Evolutionary conservation across 1,140 invertebrate species (phyloP).

Genomic region (Chironomus tepperi): DNA sequence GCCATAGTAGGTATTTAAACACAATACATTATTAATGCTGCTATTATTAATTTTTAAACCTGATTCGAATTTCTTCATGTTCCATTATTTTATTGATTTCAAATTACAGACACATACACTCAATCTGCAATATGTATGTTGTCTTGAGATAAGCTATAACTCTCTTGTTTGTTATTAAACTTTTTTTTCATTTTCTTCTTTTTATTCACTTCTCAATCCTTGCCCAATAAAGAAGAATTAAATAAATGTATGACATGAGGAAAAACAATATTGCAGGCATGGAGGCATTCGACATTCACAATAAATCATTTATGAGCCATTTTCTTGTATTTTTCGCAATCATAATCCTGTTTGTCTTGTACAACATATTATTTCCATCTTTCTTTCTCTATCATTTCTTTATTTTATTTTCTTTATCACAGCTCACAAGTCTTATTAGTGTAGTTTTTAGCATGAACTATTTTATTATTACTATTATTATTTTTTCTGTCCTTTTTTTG

Average conservation of each 20-base stretch:
- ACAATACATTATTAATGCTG: no score
- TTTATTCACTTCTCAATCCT: not conserved
- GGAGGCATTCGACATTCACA: not conserved
- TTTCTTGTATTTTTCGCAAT: constrained; percentile 14
- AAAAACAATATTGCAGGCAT: constrained; percentile 13
- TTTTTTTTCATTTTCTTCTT: not conserved
- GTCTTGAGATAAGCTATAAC: not conserved
- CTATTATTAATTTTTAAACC: no score
- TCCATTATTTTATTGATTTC: not conserved
- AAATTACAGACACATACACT: not conserved
- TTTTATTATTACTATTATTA: not conserved
- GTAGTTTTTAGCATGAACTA: not conserved
- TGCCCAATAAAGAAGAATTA: no score
- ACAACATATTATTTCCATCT: not conserved
- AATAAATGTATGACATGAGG: not conserved
- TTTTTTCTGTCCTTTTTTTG: no score
- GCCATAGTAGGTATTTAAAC: no score
- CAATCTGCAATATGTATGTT: constrained; percentile 13
- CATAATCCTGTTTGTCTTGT: constrained; percentile 12
- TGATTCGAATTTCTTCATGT: no score
- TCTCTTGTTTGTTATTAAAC: constrained; percentile 8
- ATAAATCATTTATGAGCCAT: constrained; percentile 3
- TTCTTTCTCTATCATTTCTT: not conserved
- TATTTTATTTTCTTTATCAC: not conserved
- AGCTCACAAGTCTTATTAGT: not conserved